Base-by-base conservation (phyloP, 2,797 vertebrate species). In the Hozukius guyotensis region DNA sequence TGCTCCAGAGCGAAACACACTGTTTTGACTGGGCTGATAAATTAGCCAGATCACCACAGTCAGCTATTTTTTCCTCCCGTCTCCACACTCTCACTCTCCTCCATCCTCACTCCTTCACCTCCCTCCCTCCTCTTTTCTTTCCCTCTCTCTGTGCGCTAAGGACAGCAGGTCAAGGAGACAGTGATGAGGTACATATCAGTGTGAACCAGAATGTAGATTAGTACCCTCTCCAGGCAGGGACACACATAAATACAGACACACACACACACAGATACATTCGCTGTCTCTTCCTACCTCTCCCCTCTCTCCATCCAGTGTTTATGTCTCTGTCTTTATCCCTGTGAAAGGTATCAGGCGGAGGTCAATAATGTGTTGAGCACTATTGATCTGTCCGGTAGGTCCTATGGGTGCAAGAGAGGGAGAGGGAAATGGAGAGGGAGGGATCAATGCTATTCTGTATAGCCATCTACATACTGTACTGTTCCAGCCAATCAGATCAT, bases 311-410 rank as follows among this genome's bases (percentile, higher is more conserved):
- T 87, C 91, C 83, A 77, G 74, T 94, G 93, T 94, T 94, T 94
- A 91, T 93, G 90, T 93, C 88, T 91, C 89, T 88, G 92, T 93
- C 92, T 93, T 93, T 90, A 90, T 92, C 82, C 89, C 91, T 80
- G 89, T 93, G 90, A 94, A 94, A 92, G 86, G 90, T 91, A 94
- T 94, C 92, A 92, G 90, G 88, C 82, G 79, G 89, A 88, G 92
- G 92, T 94, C 94, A 94, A 94, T 94, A 94, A 94, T 93, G 91
- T 92, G 94, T 94, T 93, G 93, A 94, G 93, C 93, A 92, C 92
- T 92, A 94, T 95, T 88, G 93, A 94, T 94, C 88, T 85, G 88
- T 88, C 86, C 87, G 66, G 83, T 78, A 79, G 85, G 87, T 88
- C 88, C 85, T 91, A 84, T 84, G 88, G 80, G 82, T 72, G 84